These are phyloP conservation scores for Tenthredo scrophulariae DNA, from an alignment of 2,888 invertebrate species.

Conservation along the genomic window DNA sequence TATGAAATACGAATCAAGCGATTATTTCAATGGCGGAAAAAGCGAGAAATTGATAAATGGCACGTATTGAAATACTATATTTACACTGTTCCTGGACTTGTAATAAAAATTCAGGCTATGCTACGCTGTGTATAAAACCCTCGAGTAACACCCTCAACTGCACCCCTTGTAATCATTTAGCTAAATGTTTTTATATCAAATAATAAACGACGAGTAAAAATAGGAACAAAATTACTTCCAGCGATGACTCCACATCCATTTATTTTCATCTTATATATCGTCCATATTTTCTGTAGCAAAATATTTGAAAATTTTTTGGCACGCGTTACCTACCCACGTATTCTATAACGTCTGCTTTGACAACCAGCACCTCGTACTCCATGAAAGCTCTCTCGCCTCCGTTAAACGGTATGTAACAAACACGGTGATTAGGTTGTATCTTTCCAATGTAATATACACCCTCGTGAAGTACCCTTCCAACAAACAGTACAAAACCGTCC, in stretches of 20 bases:
- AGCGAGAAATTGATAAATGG: not conserved
- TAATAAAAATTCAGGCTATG: not conserved
- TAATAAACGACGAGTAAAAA: not conserved
- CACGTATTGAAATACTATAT: slow-evolving; percentile 11
- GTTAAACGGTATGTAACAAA: slow-evolving; percentile 68
- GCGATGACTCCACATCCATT: not conserved
- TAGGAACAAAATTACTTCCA: not conserved
- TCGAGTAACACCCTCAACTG: not conserved
- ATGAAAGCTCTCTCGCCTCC: slow-evolving; percentile 66
- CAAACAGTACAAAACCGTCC: slow-evolving; percentile 68
- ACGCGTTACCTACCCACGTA: slow-evolving; percentile 65
- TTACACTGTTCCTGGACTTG: not conserved
- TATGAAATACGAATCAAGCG: not conserved
- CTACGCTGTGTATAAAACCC: not conserved
- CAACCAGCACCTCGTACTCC: slow-evolving; percentile 73
- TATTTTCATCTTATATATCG: not conserved
- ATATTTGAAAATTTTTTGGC: not conserved
- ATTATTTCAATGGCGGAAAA: not conserved
- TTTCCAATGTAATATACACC: slow-evolving; percentile 69
- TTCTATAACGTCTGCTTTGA: slow-evolving; percentile 64
- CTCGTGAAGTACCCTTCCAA: slow-evolving; percentile 69
- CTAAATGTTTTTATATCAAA: not conserved
- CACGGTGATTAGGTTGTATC: slow-evolving; percentile 71
- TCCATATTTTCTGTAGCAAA: not conserved
- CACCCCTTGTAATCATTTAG: not conserved